Conservation (phyloP, 2,113 vertebrate genomes). For the Apteryx mantelli region DNA sequence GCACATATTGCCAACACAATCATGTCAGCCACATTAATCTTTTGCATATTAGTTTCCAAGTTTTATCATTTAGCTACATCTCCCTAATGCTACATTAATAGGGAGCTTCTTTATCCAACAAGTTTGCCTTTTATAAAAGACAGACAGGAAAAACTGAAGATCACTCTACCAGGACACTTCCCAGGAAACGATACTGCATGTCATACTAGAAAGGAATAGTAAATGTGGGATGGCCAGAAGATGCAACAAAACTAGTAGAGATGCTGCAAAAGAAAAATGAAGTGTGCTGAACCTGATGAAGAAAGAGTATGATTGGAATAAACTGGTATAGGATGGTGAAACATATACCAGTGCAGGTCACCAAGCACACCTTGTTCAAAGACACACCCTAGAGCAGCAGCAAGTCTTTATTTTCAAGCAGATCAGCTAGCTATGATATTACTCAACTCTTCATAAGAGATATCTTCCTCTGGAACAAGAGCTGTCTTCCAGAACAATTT, state of each 20-base stretch:
- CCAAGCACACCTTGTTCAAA: not conserved
- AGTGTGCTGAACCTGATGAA: not conserved
- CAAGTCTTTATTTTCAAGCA: not conserved
- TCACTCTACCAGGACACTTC: not conserved
- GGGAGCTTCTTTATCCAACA: not conserved
- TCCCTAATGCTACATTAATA: not conserved
- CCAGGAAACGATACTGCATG: not conserved
- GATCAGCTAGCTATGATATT: not conserved
- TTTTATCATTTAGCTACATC: not conserved
- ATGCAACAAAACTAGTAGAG: not conserved
- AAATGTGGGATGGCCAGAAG: not conserved
- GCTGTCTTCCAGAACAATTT: not conserved
- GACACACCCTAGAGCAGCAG: not conserved
- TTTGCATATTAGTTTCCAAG: not conserved
- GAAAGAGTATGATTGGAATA: not conserved
- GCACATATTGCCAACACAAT: not conserved
- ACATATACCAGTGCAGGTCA: not conserved
- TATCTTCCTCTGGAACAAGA: not conserved
- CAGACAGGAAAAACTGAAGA: not conserved
- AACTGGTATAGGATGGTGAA: not conserved
- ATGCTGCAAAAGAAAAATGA: not conserved
- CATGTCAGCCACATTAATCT: accelerated
- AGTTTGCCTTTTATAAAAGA: not conserved
- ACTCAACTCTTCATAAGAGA: not conserved
- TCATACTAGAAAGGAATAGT: not conserved